These are phyloP conservation scores for Onychomys torridus DNA, from an alignment of 2,797 vertebrate species.

Conservation along the genomic window DNA sequence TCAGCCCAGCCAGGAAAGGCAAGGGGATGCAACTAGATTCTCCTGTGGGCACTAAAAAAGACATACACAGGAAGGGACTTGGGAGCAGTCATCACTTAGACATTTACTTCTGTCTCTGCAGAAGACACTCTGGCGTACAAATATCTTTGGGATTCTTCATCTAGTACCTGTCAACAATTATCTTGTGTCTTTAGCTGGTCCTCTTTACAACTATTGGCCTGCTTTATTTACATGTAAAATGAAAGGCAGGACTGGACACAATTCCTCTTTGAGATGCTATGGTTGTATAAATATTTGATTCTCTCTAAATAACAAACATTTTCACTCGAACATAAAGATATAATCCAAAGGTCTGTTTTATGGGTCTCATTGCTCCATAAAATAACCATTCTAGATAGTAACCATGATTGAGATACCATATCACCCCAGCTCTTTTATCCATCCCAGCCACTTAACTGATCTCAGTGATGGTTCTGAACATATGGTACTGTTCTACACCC, in stretches of 20 bases:
- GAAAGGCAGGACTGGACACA: neutral
- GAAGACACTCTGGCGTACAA: neutral
- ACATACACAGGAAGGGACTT: neutral
- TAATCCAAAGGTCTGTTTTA: neutral
- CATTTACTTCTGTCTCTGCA: neutral
- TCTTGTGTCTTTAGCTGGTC: neutral
- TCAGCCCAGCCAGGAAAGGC: accelerated
- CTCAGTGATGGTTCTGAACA: accelerated
- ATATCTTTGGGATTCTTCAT: neutral
- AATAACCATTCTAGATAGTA: neutral
- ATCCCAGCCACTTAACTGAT: neutral
- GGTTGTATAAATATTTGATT: neutral
- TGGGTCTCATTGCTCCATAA: neutral
- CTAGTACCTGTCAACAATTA: neutral
- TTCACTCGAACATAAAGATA: neutral
- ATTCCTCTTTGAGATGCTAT: neutral
- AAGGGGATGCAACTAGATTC: too few species aligned
- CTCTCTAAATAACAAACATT: neutral
- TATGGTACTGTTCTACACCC: accelerated
- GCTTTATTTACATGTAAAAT: neutral
- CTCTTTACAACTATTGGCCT: neutral
- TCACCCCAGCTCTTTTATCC: neutral
- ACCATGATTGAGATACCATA: neutral
- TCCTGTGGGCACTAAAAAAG: too few species aligned
- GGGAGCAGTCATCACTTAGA: neutral